Conservation (phyloP, 1,140 invertebrate genomes). For the Bombus superbus region DNA sequence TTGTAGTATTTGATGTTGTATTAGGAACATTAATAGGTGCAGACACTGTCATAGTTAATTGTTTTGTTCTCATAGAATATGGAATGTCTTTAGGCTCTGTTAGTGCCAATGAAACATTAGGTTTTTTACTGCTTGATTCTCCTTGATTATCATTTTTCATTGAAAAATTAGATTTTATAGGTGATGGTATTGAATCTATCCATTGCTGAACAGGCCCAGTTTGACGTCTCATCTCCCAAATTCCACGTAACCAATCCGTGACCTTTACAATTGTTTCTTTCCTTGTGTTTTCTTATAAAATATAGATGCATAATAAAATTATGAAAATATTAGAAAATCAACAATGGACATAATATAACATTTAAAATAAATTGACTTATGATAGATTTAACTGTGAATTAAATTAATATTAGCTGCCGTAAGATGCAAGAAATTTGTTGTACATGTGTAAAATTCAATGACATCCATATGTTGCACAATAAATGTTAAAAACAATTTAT, state of each 20-base stretch:
- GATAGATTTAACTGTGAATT: neutral
- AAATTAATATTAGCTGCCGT: neutral
- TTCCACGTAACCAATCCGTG: slow-evolving; percentile 77
- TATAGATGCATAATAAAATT: slow-evolving; percentile 19
- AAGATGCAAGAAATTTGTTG: neutral
- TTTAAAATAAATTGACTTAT: neutral
- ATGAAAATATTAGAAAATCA: slow-evolving; percentile 6
- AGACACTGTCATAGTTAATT: slow-evolving; percentile 78
- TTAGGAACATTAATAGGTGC: slow-evolving; percentile 75
- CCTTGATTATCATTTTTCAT: slow-evolving; percentile 41
- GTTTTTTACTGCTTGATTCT: neutral
- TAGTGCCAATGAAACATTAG: neutral
- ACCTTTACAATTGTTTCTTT: slow-evolving; percentile 78
- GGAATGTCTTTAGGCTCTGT: slow-evolving; percentile 63
- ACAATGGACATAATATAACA: neutral
- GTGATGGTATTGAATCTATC: slow-evolving; percentile 80
- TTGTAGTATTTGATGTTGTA: slow-evolving; percentile 71
- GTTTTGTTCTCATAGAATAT: slow-evolving; percentile 48
- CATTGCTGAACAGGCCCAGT: slow-evolving; percentile 81
- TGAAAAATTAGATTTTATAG: slow-evolving; percentile 60
- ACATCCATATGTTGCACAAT: neutral
- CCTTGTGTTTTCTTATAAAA: slow-evolving; percentile 74
- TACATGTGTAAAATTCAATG: neutral
- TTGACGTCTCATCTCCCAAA: slow-evolving; percentile 81
- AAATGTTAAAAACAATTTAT: neutral